These are phyloP conservation scores for Gambusia yucatana DNA, from an alignment of 2,797 vertebrate species.

Conservation along the genomic window DNA sequence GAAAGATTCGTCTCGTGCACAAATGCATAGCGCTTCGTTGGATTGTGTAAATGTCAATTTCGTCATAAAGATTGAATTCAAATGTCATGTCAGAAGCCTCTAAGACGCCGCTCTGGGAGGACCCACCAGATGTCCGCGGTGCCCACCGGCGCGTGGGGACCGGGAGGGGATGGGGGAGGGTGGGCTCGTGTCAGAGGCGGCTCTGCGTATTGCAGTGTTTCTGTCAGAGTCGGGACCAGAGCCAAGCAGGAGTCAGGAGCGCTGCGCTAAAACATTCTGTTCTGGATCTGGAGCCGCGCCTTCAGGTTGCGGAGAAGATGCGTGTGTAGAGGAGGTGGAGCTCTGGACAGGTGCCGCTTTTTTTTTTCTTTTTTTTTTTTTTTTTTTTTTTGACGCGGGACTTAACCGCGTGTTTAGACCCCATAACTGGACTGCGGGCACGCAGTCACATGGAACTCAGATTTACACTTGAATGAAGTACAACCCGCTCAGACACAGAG, in stretches of 20 bases:
- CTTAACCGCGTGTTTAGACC: background rate
- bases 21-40: background rate
- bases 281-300: conserved; percentile 33
- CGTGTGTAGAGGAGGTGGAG: background rate
- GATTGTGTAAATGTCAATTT: background rate
- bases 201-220: conserved; percentile 49
- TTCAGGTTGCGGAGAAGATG: conserved; percentile 3
- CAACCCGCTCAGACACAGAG: background rate
- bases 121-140: conserved; percentile 46
- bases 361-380: conserved; percentile 4
- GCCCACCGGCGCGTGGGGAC: conserved; percentile 31
- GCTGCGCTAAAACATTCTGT: conserved; percentile 52
- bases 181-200: conserved; percentile 45
- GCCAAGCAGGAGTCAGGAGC: conserved; percentile 53
- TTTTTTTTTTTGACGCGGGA: conserved; percentile 1
- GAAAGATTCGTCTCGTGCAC: background rate
- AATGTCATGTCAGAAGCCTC: background rate
- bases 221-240: conserved; percentile 58
- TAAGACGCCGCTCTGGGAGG: conserved; percentile 24
- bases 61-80: too few relatives aligned
- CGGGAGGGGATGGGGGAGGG: background rate
- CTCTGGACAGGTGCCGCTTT: conserved; percentile 5
- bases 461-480: background rate
- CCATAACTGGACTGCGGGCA: background rate
- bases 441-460: background rate